Conservation (phyloP, 2,113 vertebrate genomes). For the Carollia perspicillata region DNA sequence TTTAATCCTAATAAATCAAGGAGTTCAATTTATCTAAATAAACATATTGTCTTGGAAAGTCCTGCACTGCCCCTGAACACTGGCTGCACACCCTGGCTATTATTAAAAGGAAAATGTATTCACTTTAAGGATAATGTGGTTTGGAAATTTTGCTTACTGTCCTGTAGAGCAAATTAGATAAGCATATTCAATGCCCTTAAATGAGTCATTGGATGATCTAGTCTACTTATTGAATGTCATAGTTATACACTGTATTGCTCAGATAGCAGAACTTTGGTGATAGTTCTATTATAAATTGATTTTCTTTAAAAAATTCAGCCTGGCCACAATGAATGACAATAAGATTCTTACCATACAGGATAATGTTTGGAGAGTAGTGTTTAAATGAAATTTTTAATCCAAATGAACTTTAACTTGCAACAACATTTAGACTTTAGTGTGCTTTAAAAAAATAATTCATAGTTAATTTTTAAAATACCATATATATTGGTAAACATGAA, state of each 20-base stretch:
- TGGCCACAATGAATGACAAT: background rate
- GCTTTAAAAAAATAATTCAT: background rate
- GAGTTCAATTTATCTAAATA: slow-evolving; percentile 42
- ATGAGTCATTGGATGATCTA: background rate
- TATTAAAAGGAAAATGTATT: background rate
- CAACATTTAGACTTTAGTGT: background rate
- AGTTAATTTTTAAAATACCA: background rate
- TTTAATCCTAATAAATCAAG: slow-evolving; percentile 24
- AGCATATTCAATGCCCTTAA: background rate
- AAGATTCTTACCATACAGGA: background rate
- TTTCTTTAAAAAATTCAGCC: background rate
- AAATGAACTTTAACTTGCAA: background rate
- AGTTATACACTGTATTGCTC: background rate
- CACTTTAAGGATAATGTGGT: background rate
- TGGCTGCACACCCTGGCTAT: background rate
- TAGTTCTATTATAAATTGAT: background rate
- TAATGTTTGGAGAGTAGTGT: background rate
- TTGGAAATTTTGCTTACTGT: slow-evolving; percentile 31
- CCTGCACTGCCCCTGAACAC: background rate
- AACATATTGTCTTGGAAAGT: slow-evolving; percentile 20
- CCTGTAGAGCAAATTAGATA: background rate
- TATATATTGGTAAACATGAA: background rate
- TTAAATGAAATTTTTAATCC: background rate
- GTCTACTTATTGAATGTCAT: background rate
- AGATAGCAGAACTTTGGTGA: background rate